phyloP scores from a whole-genome alignment of 2,113 vertebrate genomes.

The Psittacara wagleri region DNA sequence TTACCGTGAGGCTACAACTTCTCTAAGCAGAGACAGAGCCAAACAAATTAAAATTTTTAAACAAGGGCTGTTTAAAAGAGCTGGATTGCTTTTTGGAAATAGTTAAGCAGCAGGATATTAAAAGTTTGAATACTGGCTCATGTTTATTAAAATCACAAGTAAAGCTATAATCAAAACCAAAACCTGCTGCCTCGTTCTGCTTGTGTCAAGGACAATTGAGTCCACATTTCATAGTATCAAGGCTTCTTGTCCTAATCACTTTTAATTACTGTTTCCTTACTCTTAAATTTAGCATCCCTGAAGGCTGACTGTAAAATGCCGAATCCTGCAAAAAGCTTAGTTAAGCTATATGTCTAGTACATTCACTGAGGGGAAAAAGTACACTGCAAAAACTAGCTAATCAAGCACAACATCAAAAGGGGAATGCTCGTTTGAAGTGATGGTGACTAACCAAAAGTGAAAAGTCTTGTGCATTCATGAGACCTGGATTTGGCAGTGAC shows the following conservation, averaged over 20 bases:
- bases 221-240: constrained; percentile 62
- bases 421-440: constrained; percentile 60
- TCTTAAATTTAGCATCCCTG: constrained; percentile 71
- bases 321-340: constrained; percentile 42
- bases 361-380: constrained; percentile 6
- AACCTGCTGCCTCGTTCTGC: constrained; percentile 61
- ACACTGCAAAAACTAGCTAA: constrained; percentile 60
- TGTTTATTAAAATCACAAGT: constrained; percentile 81
- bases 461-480: constrained; percentile 55
- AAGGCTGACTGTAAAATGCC: constrained; percentile 49
- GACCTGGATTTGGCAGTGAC: constrained; percentile 49
- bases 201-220: constrained; percentile 68
- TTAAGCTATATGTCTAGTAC: constrained; percentile 29
- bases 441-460: constrained; percentile 71
- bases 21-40: constrained; percentile 73
- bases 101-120: constrained; percentile 84
- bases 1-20: constrained; percentile 75
- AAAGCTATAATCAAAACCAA: constrained; percentile 82
- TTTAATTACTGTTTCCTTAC: constrained; percentile 74
- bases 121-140: constrained; percentile 78
- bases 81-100: constrained; percentile 80
- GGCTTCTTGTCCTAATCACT: constrained; percentile 69
- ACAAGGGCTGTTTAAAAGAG: constrained; percentile 72
- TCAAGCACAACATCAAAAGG: constrained; percentile 58
- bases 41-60: constrained; percentile 82